These are phyloP conservation scores for Stegastes partitus DNA, from an alignment of 2,113 vertebrate genomes.

Conservation along the genomic window DNA sequence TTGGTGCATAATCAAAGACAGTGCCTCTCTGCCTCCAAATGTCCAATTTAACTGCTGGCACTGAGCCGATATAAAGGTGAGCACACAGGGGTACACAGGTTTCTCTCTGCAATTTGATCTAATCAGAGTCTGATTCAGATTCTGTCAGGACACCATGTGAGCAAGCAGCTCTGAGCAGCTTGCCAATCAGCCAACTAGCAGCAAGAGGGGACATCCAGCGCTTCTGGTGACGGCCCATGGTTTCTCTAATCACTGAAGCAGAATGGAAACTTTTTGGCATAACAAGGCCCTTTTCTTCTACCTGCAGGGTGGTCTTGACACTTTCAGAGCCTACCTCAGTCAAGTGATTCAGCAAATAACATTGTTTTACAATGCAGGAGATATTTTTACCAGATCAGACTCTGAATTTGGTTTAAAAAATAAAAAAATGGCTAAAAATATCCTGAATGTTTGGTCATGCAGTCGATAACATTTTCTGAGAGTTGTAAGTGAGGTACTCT, in stretches of 20 bases:
- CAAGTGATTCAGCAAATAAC: slow-evolving; percentile 35
- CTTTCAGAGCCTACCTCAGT: slow-evolving; percentile 40
- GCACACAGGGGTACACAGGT: slow-evolving; percentile 69
- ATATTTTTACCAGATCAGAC: not conserved
- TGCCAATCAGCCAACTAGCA: slow-evolving; percentile 73
- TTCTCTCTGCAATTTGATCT: slow-evolving; percentile 73
- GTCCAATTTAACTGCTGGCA: slow-evolving; percentile 73
- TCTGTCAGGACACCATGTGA: slow-evolving; percentile 67
- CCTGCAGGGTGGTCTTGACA: slow-evolving; percentile 70
- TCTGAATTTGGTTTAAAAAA: slow-evolving; percentile 1
- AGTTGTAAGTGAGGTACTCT: not conserved
- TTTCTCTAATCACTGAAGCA: slow-evolving; percentile 69
- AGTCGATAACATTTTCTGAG: not conserved
- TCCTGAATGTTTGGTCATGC: not conserved
- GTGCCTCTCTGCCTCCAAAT: slow-evolving; percentile 47
- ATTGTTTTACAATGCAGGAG: slow-evolving; percentile 32
- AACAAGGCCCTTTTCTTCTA: slow-evolving; percentile 69
- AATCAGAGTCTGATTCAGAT: slow-evolving; percentile 79
- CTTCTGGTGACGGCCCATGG: slow-evolving; percentile 60
- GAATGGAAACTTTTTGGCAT: slow-evolving; percentile 70
- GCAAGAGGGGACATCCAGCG: slow-evolving; percentile 64
- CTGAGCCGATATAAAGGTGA: slow-evolving; percentile 57
- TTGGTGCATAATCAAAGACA: slow-evolving; percentile 59
- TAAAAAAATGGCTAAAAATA: not conserved
- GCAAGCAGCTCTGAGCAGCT: slow-evolving; percentile 57